These are phyloP conservation scores for Arremon aurantiirostris DNA, from an alignment of 2,797 vertebrate species.

Conservation along the genomic window DNA sequence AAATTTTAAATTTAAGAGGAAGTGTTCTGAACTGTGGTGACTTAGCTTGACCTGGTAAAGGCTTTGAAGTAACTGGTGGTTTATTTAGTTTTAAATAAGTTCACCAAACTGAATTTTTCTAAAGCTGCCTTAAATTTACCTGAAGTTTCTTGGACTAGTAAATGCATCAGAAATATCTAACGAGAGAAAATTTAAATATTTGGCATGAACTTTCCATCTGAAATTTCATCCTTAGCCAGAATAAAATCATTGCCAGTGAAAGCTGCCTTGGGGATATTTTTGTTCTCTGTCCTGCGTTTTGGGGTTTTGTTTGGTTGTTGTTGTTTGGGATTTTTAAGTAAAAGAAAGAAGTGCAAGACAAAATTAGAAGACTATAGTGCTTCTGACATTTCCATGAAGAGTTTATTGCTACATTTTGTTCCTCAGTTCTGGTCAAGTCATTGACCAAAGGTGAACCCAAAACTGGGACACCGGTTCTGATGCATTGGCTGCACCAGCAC, in stretches of 20 bases:
- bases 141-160: background rate
- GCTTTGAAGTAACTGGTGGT: conserved; percentile 9
- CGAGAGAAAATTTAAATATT: background rate
- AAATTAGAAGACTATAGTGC: background rate
- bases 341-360: background rate
- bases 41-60: background rate
- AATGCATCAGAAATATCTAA: background rate
- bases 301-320: background rate
- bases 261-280: background rate
- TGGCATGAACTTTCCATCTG: background rate
- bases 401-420: background rate
- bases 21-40: background rate
- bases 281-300: background rate
- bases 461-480: background rate
- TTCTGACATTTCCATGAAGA: background rate
- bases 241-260: background rate
- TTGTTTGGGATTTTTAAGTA: background rate
- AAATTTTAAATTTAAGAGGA: conserved; percentile 28
- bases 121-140: background rate
- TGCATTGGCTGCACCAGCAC: background rate
- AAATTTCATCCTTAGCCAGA: background rate
- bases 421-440: background rate
- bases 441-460: background rate
- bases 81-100: background rate
- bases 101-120: background rate